Conservation (phyloP, 2,797 vertebrate species). For the Crypturellus tataupa region DNA sequence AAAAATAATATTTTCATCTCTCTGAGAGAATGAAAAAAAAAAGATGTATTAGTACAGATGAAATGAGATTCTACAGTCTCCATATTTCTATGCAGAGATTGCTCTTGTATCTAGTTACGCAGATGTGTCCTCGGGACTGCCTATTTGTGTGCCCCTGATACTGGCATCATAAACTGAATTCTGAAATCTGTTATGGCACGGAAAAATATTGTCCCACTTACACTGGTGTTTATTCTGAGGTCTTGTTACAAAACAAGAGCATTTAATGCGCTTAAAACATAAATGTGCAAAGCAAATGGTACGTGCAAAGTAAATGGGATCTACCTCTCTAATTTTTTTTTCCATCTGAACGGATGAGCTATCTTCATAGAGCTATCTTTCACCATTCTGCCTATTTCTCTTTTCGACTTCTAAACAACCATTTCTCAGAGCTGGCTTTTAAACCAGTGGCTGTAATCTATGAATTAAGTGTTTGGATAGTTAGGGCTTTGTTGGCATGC, state of each 20-base stretch:
- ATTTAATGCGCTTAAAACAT: background rate
- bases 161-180: background rate
- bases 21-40: background rate
- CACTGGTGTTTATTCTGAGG: background rate
- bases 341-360: background rate
- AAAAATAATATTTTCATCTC: background rate
- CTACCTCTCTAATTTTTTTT: conserved; percentile 3
- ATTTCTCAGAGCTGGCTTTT: background rate
- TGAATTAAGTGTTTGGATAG: background rate
- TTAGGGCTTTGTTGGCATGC: background rate
- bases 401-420: background rate
- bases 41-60: background rate
- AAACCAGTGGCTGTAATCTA: background rate
- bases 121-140: background rate
- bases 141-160: background rate
- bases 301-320: background rate
- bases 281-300: background rate
- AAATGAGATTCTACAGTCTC: background rate
- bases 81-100: background rate
- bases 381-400: background rate
- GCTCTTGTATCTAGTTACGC: background rate
- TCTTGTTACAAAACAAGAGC: background rate
- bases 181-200: background rate
- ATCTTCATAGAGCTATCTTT: background rate
- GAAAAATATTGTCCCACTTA: background rate